Base-by-base conservation (phyloP, 2,113 vertebrate genomes). In the Oxyruncus cristatus region DNA sequence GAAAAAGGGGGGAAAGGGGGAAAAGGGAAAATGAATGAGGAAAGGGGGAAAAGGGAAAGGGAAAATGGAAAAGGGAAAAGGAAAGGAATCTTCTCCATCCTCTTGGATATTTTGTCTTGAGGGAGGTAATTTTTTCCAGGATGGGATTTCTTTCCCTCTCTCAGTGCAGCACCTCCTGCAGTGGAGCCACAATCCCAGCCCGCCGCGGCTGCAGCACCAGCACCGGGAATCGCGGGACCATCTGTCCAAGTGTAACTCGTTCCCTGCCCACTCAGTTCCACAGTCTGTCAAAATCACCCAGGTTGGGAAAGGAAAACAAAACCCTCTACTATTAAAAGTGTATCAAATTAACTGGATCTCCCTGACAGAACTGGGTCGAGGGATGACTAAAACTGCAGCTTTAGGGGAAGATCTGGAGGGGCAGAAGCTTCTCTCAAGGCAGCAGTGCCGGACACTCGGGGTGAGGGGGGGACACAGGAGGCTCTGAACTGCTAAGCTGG, bases 221-320 rank as follows among this genome's bases (percentile, higher is more conserved):
- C 21, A 6, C 75, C 0, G 2, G 44, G 93, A 87, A 89, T 65
- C 49, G n/a, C 26, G 28, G 87, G 84, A 92, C 93, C 95, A 96
- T 95, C 96, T 97, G 95, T 67, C 83, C 94, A 81, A 95, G 76
- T 84, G 76, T 41, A 78, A 95, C 52, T 77, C 91, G 24, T 27
- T 95, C 76, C 70, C 84, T 89, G 94, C 95, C 95, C 91, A 95
- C 95, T 96, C 80, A 32, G 89, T 78, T 91, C 93, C 59, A 71
- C 95, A 86, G 95, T 95, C 95, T 95, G 94, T 96, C 93, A 95
- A 72, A 95, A 91, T 20, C 85, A 92, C 39, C 75, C 96, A 94
- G 94, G 79, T 22, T 44, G 20, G 35, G 17, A 35, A 73, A 90
- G 56, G 63, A 80, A 95, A 70, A 46, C 63, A 88, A 78, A 92